These are phyloP conservation scores for Oreortyx pictus DNA, from an alignment of 2,797 vertebrate genomes.

Conservation along the genomic window DNA sequence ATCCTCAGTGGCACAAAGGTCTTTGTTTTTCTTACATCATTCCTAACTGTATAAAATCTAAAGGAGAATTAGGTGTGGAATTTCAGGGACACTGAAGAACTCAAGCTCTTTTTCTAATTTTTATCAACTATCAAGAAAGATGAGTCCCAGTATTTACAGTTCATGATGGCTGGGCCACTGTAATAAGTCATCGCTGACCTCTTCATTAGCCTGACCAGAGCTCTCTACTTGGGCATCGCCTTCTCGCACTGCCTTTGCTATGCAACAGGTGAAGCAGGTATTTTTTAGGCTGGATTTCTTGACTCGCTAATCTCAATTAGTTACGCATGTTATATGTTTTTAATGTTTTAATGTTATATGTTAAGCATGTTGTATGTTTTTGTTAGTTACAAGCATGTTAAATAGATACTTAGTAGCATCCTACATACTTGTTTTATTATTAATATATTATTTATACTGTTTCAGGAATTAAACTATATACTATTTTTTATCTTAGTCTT, in stretches of 20 bases:
- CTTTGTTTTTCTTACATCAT: neutral
- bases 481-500: neutral
- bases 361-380: too few relatives aligned
- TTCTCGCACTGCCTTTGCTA: neutral
- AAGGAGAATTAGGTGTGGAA: neutral
- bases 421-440: neutral
- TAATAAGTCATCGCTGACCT: neutral
- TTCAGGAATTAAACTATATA: neutral
- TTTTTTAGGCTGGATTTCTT: neutral
- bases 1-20: neutral
- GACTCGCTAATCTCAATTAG: neutral
- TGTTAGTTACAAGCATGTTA: neutral
- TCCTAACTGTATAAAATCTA: neutral
- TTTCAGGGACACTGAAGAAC: neutral
- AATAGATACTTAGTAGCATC: neutral
- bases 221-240: neutral
- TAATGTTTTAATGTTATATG: too few relatives aligned
- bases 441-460: neutral
- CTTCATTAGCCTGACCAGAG: neutral
- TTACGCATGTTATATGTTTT: too few relatives aligned
- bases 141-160: neutral
- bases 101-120: neutral
- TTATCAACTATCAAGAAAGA: neutral
- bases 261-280: neutral
- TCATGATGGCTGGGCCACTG: neutral